Evolutionary conservation across 2,797 vertebrate genomes (phyloP).

Genomic region (Loriculus beryllinus): DNA sequence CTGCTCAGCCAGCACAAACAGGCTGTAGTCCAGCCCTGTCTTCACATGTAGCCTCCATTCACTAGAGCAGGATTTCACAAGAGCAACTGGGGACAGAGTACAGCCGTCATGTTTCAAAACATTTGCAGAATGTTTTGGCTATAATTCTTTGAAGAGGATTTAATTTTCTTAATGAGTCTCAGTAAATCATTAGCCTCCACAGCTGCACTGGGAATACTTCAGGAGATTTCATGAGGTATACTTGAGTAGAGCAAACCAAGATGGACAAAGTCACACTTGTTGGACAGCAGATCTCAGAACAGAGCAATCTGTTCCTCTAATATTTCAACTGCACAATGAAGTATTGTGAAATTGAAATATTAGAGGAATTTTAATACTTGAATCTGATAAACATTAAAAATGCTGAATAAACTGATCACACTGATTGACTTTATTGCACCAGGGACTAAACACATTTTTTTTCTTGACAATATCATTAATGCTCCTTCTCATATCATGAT

Average conservation of each 20-base stretch:
- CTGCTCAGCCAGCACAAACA: neutral
- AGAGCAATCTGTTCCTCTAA: neutral
- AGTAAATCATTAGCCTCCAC: neutral
- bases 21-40: neutral
- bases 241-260: neutral
- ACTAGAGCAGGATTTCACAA: neutral
- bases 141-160: neutral
- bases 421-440: neutral
- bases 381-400: neutral
- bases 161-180: slow-evolving; percentile 19
- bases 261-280: neutral
- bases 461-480: neutral
- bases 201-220: neutral
- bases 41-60: neutral
- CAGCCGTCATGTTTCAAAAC: neutral
- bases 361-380: neutral
- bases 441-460: neutral
- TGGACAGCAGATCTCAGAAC: neutral
- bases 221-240: neutral
- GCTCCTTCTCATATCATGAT: neutral
- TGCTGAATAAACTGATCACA: neutral
- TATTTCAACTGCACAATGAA: neutral
- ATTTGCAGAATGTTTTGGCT: neutral
- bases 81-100: neutral
- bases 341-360: neutral